Percentiles rank a stretch among this genome's conserved stretches.
Conservation (phyloP, 2,797 vertebrate species). For the Leuciscus waleckii region DNA sequence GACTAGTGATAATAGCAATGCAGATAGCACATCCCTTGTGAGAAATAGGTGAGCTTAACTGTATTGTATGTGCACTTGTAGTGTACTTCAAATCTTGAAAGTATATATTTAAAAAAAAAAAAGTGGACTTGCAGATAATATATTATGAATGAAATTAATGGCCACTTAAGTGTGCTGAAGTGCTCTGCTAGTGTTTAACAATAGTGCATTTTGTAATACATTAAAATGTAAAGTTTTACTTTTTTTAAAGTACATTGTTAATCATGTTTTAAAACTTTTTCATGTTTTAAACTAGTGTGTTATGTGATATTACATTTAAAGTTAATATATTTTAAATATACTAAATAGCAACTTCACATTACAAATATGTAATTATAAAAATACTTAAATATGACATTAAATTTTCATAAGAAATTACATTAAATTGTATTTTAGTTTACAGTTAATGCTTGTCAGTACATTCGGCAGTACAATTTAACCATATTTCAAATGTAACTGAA, state of each 20-base stretch:
- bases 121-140: background rate
- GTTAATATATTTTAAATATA: background rate
- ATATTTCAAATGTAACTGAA: background rate
- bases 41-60: background rate
- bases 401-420: background rate
- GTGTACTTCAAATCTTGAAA: background rate
- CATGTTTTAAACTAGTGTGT: background rate
- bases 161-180: background rate
- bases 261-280: background rate
- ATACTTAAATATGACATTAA: background rate
- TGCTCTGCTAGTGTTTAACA: background rate
- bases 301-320: constrained; percentile 1
- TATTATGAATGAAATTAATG: background rate
- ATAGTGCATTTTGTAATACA: background rate
- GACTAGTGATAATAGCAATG: constrained; percentile 1
- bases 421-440: background rate
- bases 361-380: background rate
- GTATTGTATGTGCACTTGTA: background rate
- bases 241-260: background rate
- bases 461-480: background rate
- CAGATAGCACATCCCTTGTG: constrained; percentile 5
- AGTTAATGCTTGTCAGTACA: background rate
- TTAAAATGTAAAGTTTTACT: background rate
- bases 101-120: background rate
- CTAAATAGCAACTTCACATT: constrained; percentile 4